A percentile compares a stretch with the other conserved stretches of the same genome.
Conservation (phyloP, 2,888 invertebrate genomes). For the Diachrysia chrysitis region DNA sequence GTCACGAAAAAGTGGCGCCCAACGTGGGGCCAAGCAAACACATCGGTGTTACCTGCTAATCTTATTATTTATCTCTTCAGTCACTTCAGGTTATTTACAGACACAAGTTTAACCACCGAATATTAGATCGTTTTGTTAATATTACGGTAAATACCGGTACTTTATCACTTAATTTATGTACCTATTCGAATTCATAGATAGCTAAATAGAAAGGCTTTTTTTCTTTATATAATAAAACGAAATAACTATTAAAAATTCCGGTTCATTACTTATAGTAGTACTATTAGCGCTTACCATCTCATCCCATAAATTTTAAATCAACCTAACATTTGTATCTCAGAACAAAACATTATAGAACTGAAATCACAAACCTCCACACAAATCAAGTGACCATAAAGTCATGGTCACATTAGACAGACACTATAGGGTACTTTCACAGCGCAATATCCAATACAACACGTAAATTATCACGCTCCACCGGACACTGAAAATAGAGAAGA, state of each 20-base stretch:
- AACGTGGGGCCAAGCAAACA: slow-evolving; percentile 62
- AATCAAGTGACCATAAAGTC: slow-evolving; percentile 38
- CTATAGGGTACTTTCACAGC: slow-evolving; percentile 68
- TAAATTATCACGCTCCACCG: slow-evolving; percentile 80
- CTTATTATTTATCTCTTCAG: slow-evolving; percentile 60
- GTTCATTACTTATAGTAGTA: not conserved
- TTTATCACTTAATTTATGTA: not conserved
- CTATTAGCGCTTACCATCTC: not conserved
- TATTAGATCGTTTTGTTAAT: not conserved
- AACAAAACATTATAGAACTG: not conserved
- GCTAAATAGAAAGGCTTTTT: not conserved
- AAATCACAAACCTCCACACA: slow-evolving; percentile 1
- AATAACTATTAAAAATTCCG: not conserved
- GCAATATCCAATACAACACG: slow-evolving; percentile 79
- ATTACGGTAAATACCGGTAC: not conserved
- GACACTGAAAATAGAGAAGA: slow-evolving; percentile 83
- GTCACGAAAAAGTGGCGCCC: slow-evolving; percentile 67
- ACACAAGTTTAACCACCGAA: slow-evolving; percentile 9
- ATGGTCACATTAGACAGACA: slow-evolving; percentile 27
- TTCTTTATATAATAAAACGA: not conserved
- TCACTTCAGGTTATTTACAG: slow-evolving; percentile 38
- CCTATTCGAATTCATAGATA: too few relatives aligned
- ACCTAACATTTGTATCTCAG: not conserved
- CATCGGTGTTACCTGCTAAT: slow-evolving; percentile 58
- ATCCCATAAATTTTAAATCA: not conserved